Percentiles rank a stretch among this genome's conserved stretches.
Conservation (phyloP, 2,113 vertebrate species). For the Uria aalge region DNA sequence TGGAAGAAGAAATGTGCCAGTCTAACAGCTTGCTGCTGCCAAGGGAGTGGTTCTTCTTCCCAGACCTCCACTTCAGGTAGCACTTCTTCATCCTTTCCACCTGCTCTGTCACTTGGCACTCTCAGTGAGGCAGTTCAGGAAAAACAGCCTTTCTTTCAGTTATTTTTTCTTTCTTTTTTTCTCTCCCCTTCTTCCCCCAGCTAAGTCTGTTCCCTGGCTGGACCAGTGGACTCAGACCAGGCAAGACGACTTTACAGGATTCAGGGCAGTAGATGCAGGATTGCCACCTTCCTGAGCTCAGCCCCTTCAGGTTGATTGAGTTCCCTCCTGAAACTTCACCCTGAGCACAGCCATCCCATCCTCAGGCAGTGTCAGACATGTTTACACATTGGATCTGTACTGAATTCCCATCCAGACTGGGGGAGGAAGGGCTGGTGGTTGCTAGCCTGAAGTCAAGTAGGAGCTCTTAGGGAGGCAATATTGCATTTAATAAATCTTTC, state of each 20-base stretch:
- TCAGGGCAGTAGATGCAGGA: neutral
- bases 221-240: rapidly evolving
- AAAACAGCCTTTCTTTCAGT: neutral
- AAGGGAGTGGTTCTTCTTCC: neutral
- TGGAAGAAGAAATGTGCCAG: neutral
- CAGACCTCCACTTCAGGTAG: neutral
- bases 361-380: rapidly evolving
- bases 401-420: neutral
- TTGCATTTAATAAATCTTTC: neutral
- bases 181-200: neutral
- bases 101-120: rapidly evolving
- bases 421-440: neutral
- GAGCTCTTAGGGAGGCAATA: neutral
- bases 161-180: neutral
- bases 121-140: neutral
- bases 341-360: neutral
- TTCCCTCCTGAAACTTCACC: neutral
- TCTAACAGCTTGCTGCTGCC: neutral
- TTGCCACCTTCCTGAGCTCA: neutral
- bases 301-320: neutral
- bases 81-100: neutral
- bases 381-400: neutral
- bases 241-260: neutral
- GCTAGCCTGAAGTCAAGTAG: neutral
- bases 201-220: neutral